Conservation (phyloP, 1,140 invertebrate genomes). For the Apolygus lucorum region DNA sequence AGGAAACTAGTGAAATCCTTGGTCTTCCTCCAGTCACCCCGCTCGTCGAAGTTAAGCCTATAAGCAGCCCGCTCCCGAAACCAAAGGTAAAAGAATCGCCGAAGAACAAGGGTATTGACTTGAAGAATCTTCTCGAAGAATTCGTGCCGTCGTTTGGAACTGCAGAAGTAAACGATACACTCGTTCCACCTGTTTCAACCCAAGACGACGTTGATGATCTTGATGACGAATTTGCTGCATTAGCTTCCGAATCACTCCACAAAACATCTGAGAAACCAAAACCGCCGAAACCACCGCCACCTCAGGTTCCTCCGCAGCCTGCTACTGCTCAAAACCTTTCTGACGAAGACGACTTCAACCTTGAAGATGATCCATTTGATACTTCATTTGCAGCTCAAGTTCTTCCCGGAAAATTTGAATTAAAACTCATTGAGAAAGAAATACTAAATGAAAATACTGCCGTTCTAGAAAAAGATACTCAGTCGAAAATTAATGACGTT, state of each 20-base stretch:
- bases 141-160: slow-evolving; percentile 23
- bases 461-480: slow-evolving; percentile 44
- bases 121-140: slow-evolving; percentile 40
- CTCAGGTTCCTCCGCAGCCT: neutral
- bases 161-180: neutral
- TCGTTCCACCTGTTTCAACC: neutral
- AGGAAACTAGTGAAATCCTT: slow-evolving; percentile 24
- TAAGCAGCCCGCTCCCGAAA: neutral
- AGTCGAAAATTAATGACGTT: slow-evolving; percentile 39
- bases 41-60: slow-evolving; percentile 21
- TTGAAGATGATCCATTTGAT: slow-evolving; percentile 66
- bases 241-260: slow-evolving; percentile 61
- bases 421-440: slow-evolving; percentile 53
- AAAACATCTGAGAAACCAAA: slow-evolving; percentile 37
- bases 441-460: slow-evolving; percentile 38
- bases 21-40: slow-evolving; percentile 26
- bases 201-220: slow-evolving; percentile 42
- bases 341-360: slow-evolving; percentile 16
- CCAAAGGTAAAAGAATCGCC: neutral
- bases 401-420: slow-evolving; percentile 55
- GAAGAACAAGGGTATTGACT: neutral
- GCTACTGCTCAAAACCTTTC: neutral
- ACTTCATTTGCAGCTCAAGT: slow-evolving; percentile 73
- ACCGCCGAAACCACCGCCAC: slow-evolving; percentile 26
- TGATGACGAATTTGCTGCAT: slow-evolving; percentile 62